phyloP scores from a whole-genome alignment of 2,888 invertebrate species.

The Campoplex nolae region DNA sequence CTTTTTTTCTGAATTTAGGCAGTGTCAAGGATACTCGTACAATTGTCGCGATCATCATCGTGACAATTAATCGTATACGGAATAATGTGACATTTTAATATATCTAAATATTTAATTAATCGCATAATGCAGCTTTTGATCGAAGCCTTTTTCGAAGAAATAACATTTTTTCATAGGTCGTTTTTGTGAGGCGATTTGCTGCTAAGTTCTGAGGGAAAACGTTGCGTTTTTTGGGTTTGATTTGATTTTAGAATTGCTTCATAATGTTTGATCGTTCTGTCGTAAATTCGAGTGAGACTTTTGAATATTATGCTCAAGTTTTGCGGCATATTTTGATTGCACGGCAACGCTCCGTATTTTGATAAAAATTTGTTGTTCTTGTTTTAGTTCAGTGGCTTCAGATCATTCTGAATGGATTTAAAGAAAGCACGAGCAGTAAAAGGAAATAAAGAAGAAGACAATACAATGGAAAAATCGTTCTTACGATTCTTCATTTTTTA shows the following conservation, averaged over 20 bases:
- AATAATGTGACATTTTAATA: slow-evolving; percentile 22
- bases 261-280: not conserved
- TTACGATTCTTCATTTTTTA: not conserved
- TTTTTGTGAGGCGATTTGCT: slow-evolving; percentile 3
- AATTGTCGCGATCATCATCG: slow-evolving; percentile 9
- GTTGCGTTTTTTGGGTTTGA: not conserved
- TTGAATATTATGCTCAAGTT: not conserved
- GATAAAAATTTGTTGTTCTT: not conserved
- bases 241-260: not conserved
- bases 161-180: not conserved
- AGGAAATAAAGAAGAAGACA: not conserved
- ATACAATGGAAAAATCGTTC: not conserved
- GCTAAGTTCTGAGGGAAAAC: not conserved
- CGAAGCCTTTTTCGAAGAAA: not conserved
- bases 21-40: slow-evolving; percentile 57
- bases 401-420: not conserved
- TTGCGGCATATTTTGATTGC: not conserved
- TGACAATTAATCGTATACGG: slow-evolving; percentile 44
- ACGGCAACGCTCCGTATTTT: not conserved
- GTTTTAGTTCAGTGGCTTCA: not conserved
- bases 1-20: slow-evolving; percentile 52
- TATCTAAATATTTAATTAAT: not conserved
- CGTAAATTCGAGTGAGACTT: not conserved
- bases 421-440: no score
- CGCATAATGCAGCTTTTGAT: slow-evolving; percentile 3